These are phyloP conservation scores for Cecidostiba fungosa DNA, from an alignment of 2,888 invertebrate species.

Conservation along the genomic window DNA sequence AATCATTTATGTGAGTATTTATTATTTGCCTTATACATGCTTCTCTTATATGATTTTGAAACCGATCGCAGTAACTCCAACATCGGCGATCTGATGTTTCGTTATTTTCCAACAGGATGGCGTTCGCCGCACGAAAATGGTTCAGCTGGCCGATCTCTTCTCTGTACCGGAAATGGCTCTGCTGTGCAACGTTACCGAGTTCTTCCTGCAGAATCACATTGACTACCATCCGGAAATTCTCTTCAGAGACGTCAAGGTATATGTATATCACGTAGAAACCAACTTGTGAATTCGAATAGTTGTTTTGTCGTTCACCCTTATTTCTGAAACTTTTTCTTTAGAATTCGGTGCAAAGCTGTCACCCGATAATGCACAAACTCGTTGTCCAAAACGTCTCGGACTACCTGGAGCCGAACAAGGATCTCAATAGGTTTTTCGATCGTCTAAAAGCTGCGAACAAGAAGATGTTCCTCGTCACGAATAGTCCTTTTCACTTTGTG, in stretches of 20 bases:
- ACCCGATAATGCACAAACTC: constrained; percentile 93
- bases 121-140: constrained; percentile 85
- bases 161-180: constrained; percentile 98
- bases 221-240: constrained; percentile 97
- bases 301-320: neutral
- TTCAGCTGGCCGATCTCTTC: constrained; percentile 97
- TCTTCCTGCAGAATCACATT: constrained; percentile 93
- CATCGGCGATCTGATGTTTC: neutral
- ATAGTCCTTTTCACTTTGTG: constrained; percentile 98
- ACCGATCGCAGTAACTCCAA: neutral
- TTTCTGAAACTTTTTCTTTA: constrained; percentile 74
- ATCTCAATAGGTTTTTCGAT: constrained; percentile 88
- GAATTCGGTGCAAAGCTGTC: constrained; percentile 94
- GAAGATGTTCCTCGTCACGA: constrained; percentile 96
- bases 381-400: constrained; percentile 91
- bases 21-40: neutral
- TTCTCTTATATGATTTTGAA: neutral
- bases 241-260: constrained; percentile 95
- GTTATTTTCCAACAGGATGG: constrained; percentile 68
- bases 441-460: constrained; percentile 88
- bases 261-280: neutral
- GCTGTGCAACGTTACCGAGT: constrained; percentile 96
- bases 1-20: neutral
- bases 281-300: neutral
- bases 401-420: constrained; percentile 89